These are phyloP conservation scores for Varanus salvator DNA, from an alignment of 2,113 vertebrate genomes.

Conservation along the genomic window DNA sequence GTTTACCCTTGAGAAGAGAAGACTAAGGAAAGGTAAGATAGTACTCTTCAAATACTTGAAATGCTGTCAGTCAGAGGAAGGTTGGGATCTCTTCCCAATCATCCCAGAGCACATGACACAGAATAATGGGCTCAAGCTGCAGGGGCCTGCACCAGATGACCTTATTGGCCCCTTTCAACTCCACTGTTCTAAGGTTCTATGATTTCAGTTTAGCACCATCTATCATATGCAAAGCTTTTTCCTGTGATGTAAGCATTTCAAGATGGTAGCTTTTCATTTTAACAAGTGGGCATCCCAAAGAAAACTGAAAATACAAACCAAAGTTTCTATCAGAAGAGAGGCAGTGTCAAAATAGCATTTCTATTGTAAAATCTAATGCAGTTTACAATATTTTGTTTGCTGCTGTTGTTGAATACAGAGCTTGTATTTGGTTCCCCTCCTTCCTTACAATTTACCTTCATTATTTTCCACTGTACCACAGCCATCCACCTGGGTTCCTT, in stretches of 20 bases:
- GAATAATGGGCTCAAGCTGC: too few relatives aligned
- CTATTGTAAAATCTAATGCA: background rate
- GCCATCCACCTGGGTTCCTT: background rate
- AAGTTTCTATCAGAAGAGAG: background rate
- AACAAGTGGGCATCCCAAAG: background rate
- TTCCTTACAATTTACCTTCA: conserved; percentile 53
- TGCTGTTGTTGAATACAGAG: background rate
- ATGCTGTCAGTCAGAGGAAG: too few relatives aligned
- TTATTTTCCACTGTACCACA: conserved; percentile 27
- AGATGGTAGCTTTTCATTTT: background rate
- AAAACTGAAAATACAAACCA: background rate
- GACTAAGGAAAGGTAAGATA: too few relatives aligned
- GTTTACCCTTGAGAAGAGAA: too few relatives aligned
- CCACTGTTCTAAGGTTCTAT: background rate
- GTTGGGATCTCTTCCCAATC: too few relatives aligned
- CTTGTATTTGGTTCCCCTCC: background rate
- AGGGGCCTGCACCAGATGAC: too few relatives aligned
- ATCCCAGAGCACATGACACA: too few relatives aligned
- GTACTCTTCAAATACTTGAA: too few relatives aligned
- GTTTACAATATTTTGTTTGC: background rate
- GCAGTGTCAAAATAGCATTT: background rate
- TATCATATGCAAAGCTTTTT: background rate
- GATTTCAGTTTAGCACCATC: background rate
- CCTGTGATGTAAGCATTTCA: background rate
- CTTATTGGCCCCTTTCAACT: too few relatives aligned